These are phyloP conservation scores for Tortrix viridana DNA, from an alignment of 2,888 invertebrate genomes.

Conservation along the genomic window DNA sequence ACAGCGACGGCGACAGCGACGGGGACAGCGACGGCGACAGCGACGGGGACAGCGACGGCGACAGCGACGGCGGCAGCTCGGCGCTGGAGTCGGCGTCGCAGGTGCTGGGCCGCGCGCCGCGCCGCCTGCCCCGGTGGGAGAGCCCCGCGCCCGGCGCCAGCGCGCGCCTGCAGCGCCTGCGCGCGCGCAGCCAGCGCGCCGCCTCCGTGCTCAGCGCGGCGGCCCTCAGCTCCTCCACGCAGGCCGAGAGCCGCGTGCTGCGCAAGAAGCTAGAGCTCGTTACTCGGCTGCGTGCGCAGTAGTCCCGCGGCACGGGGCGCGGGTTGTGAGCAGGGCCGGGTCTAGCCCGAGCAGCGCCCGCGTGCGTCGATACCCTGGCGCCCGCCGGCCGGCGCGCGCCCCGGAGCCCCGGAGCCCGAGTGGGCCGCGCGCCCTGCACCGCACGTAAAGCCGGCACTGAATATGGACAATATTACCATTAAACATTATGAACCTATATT, in stretches of 20 bases:
- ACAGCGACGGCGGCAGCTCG: too few species aligned
- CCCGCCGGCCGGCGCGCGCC: too few species aligned
- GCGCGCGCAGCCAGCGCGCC: constrained; percentile 25
- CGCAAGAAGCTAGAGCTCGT: constrained; percentile 15
- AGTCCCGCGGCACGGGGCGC: background rate
- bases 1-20: constrained; percentile 53
- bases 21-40: constrained; percentile 43
- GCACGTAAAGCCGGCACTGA: too few species aligned
- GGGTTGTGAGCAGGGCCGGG: background rate
- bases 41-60: constrained; percentile 47
- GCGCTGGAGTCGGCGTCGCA: constrained; percentile 63
- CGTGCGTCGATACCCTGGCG: too few species aligned
- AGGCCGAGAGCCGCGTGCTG: constrained; percentile 15
- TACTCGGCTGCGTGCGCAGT: background rate
- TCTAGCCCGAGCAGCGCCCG: too few species aligned
- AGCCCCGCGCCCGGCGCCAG: constrained; percentile 35
- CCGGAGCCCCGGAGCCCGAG: too few species aligned
- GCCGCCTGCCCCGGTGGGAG: constrained; percentile 56
- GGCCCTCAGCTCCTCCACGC: too few species aligned
- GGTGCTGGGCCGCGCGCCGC: constrained; percentile 50
- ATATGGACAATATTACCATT: too few species aligned
- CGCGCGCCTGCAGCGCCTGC: constrained; percentile 1
- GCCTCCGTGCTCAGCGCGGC: constrained; percentile 32
- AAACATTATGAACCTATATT: too few species aligned
- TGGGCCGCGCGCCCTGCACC: too few species aligned